A percentile compares a stretch with the other conserved stretches of the same genome.
Conservation (phyloP, 2,888 invertebrate genomes). For the Limnephilus auricula region DNA sequence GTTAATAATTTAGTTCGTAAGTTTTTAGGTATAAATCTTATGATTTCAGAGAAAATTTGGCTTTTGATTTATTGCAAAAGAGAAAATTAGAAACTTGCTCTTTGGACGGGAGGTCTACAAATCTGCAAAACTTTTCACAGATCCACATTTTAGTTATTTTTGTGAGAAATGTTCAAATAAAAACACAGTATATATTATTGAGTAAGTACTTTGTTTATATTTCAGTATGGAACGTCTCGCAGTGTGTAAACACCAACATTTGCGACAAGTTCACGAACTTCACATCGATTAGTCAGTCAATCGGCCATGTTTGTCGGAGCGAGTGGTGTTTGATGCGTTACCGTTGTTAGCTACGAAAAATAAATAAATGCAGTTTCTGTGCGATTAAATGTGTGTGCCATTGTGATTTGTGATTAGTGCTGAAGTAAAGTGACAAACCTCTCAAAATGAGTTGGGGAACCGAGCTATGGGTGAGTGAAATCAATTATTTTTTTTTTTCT, state of each 20-base stretch:
- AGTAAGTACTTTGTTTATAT: neutral
- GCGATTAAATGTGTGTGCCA: conserved; percentile 61
- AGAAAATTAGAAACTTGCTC: too few species aligned
- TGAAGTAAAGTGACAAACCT: conserved; percentile 68
- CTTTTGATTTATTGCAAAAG: too few species aligned
- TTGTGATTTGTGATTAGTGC: conserved; percentile 61
- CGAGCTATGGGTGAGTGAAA: conserved; percentile 81
- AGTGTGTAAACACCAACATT: conserved; percentile 13
- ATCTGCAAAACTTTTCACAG: too few species aligned
- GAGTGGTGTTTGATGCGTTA: conserved; percentile 57
- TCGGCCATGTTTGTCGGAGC: conserved; percentile 62
- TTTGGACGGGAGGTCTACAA: too few species aligned
- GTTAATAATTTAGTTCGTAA: too few species aligned
- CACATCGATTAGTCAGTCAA: conserved; percentile 58
- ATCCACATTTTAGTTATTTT: too few species aligned
- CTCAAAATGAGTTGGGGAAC: conserved; percentile 83
- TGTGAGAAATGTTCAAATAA: too few species aligned
- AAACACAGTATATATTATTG: neutral
- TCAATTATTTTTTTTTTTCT: conserved; percentile 30
- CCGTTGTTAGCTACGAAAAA: conserved; percentile 42
- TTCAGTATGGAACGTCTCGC: neutral
- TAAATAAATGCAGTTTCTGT: conserved; percentile 58
- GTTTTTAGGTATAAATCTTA: too few species aligned
- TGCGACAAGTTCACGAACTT: conserved; percentile 47
- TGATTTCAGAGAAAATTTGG: too few species aligned